Evolutionary conservation across 2,797 vertebrate genomes (phyloP).

Genomic region (Gouania willdenowi): DNA sequence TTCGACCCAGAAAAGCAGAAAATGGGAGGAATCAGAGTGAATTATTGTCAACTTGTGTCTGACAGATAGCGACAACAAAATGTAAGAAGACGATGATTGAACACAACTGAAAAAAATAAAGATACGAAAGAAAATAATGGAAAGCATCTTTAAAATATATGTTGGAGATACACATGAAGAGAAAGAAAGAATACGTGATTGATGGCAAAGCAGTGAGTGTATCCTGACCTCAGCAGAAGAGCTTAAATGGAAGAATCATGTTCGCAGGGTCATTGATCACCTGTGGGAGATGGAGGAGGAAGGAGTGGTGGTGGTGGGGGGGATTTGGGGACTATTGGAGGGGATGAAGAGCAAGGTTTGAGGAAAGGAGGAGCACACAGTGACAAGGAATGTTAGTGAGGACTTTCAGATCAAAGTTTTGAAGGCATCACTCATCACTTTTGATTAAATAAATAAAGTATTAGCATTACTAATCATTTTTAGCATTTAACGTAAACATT

Average conservation of each 20-base stretch:
- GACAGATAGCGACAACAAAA: no score
- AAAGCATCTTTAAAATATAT: no score
- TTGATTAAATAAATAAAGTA: no score
- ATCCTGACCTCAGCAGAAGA: slow-evolving; percentile 38
- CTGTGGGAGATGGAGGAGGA: slow-evolving; percentile 23
- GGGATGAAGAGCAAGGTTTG: slow-evolving; percentile 5
- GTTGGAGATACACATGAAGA: not conserved
- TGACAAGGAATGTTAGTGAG: no score
- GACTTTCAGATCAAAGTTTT: no score
- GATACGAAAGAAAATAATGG: not conserved
- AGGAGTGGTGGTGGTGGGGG: slow-evolving; percentile 6
- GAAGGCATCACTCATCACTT: no score
- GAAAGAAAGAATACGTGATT: not conserved
- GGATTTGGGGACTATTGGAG: slow-evolving; percentile 30
- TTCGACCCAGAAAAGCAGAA: not conserved
- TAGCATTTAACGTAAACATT: no score
- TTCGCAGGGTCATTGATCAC: slow-evolving; percentile 63
- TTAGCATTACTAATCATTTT: no score
- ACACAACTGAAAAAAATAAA: no score
- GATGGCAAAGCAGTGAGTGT: slow-evolving; percentile 19
- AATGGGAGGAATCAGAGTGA: slow-evolving; percentile 7
- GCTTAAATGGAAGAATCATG: slow-evolving; percentile 73
- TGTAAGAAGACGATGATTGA: no score
- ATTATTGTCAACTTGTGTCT: no score
- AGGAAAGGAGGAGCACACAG: not conserved